phyloP scores from a whole-genome alignment of 2,113 vertebrate species.

The Phrynosoma blainvillii region DNA sequence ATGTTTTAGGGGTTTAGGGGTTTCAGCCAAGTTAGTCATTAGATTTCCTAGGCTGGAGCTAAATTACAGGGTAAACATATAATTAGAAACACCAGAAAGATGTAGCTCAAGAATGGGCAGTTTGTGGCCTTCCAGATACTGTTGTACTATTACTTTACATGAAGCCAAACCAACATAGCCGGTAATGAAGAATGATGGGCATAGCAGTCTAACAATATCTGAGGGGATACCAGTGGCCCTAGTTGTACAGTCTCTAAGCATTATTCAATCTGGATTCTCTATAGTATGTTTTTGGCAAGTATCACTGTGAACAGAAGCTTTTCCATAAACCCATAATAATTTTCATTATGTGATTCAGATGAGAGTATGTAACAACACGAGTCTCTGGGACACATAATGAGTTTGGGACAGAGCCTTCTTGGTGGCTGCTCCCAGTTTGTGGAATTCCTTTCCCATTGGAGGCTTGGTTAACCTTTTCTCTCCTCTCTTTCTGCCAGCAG shows the following conservation, averaged over 20 bases:
- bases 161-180: too few relatives aligned
- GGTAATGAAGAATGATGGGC: not conserved
- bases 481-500: too few relatives aligned
- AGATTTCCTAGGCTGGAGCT: too few relatives aligned
- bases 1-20: too few relatives aligned
- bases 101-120: not conserved
- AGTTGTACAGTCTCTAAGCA: not conserved
- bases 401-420: not conserved
- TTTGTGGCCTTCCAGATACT: not conserved
- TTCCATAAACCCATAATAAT: not conserved
- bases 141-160: not conserved
- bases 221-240: not conserved
- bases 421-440: not conserved
- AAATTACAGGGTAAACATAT: too few relatives aligned
- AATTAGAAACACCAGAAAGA: too few relatives aligned
- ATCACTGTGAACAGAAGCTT: not conserved
- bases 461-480: too few relatives aligned
- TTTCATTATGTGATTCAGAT: not conserved
- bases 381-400: not conserved
- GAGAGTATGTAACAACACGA: not conserved
- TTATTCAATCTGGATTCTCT: not conserved
- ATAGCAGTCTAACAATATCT: not conserved
- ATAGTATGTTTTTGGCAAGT: not conserved
- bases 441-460: not conserved
- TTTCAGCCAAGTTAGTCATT: too few relatives aligned